Percentiles rank a stretch among this genome's conserved stretches.
Evolutionary conservation across 2,888 invertebrate species (phyloP).

Genomic region (Drosophila mulleri): DNA sequence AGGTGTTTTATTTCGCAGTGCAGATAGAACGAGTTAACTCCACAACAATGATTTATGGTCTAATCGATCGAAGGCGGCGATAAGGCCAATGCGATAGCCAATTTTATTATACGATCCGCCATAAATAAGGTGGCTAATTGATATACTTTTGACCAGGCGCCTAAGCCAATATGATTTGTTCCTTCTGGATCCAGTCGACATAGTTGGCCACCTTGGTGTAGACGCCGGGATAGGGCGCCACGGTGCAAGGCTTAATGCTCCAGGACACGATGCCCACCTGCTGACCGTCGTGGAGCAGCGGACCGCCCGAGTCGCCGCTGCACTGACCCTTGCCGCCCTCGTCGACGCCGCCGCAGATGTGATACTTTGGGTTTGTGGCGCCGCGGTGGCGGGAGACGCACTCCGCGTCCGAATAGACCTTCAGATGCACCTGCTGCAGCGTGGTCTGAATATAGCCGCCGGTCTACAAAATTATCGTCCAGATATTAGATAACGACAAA

Average conservation of each 20-base stretch:
- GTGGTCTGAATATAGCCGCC: constrained; percentile 73
- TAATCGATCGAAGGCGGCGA: constrained; percentile 1
- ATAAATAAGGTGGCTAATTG: neutral
- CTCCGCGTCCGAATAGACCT: constrained; percentile 83
- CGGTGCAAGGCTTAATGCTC: constrained; percentile 85
- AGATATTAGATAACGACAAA: neutral
- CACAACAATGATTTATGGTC: neutral
- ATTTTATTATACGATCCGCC: neutral
- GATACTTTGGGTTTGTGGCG: constrained; percentile 67
- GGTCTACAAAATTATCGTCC: constrained; percentile 67
- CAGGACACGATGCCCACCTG: constrained; percentile 86
- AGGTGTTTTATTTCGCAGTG: neutral
- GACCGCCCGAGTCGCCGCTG: constrained; percentile 83
- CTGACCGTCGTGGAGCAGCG: constrained; percentile 73
- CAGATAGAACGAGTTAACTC: neutral
- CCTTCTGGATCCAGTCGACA: constrained; percentile 77
- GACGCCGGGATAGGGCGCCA: constrained; percentile 84
- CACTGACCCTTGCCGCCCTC: constrained; percentile 82
- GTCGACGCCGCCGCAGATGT: constrained; percentile 85
- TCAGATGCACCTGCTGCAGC: constrained; percentile 84
- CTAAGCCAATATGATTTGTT: constrained; percentile 66
- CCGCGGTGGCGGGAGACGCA: constrained; percentile 78
- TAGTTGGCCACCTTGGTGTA: constrained; percentile 84
- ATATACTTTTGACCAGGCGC: neutral
- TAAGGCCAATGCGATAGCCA: constrained; percentile 12